phyloP scores from a whole-genome alignment of 2,888 invertebrate genomes.

The Melipona beecheii region DNA sequence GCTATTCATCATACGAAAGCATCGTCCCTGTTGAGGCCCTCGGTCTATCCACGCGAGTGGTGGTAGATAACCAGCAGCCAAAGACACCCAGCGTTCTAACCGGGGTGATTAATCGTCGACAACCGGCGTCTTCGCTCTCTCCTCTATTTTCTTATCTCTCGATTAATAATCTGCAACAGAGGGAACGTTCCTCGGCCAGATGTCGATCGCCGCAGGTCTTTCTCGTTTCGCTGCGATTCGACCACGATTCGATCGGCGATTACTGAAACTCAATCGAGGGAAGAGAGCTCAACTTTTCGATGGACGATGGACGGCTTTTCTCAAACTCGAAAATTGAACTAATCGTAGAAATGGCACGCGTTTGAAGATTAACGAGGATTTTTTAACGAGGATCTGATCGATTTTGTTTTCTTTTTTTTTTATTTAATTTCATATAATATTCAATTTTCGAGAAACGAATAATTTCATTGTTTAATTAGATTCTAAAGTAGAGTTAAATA shows the following conservation, averaged over 20 bases:
- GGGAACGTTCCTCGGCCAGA: not conserved
- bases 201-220: not conserved
- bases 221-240: not conserved
- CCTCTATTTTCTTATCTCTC: conserved; percentile 30
- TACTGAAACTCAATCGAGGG: conserved; percentile 18
- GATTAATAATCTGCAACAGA: conserved; percentile 26
- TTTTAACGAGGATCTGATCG: no score
- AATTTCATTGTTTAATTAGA: no score
- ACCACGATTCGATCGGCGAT: not conserved
- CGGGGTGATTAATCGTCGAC: conserved; percentile 20
- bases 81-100: not conserved
- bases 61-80: not conserved
- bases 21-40: not conserved
- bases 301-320: no score
- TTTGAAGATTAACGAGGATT: no score
- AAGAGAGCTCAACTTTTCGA: no score
- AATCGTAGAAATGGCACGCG: no score
- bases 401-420: no score
- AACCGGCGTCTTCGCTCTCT: conserved; percentile 1
- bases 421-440: no score
- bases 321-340: no score
- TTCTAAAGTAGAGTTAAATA: no score
- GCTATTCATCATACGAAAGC: not conserved
- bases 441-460: no score
- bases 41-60: not conserved